Evolutionary conservation across 2,113 vertebrate species (phyloP), one percentile per base, ranked within the genome.

Genomic region (Mola mola): DNA sequence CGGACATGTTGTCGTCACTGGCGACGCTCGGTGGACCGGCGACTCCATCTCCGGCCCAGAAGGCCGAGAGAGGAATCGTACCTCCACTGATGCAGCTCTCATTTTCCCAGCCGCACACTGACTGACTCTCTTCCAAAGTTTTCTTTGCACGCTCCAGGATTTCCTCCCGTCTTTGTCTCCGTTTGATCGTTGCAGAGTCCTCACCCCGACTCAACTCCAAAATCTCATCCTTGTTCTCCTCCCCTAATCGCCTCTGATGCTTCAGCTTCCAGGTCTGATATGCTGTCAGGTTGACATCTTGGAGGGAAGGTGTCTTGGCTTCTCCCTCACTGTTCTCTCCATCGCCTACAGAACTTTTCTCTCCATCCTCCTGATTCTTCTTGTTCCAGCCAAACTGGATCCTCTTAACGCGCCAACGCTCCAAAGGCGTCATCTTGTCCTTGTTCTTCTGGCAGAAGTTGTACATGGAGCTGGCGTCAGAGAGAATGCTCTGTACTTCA

Each of bases 331-430:
- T 85, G 5, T 76, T 58, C 16, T 92, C 93, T 1, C 81, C 72
- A 6, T 93, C 81, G 6, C 29, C 72, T 0, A 67, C 8, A 0
- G 69, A 83, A 24, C 88, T 83, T 25, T 78, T 86, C 26, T 84
- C 86, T 15, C 81, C 88, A 0, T 90, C 83, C 8, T 84, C 85
- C 0, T 74, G 53, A 1, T 88, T 85, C 66, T 93, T 96, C 79
- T 94, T 97, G 82, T 98, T 96, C 92, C 95, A 99, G 3, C 96
- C 96, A 46, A 96, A 99, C 43, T 99, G 95, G 80, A 99, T 94
- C 61, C 96, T 93, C 75, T 99, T 99, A 59, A 99, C 21, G 37
- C 93, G 94, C 97, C 97, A 99, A 21, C 97, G 92, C 71, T 99
- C 95, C 63, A 99, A 68, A 19, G 96, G 90, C 0, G 94, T 94